phyloP scores from a whole-genome alignment of 2,888 invertebrate genomes.

The Spodoptera exigua region DNA sequence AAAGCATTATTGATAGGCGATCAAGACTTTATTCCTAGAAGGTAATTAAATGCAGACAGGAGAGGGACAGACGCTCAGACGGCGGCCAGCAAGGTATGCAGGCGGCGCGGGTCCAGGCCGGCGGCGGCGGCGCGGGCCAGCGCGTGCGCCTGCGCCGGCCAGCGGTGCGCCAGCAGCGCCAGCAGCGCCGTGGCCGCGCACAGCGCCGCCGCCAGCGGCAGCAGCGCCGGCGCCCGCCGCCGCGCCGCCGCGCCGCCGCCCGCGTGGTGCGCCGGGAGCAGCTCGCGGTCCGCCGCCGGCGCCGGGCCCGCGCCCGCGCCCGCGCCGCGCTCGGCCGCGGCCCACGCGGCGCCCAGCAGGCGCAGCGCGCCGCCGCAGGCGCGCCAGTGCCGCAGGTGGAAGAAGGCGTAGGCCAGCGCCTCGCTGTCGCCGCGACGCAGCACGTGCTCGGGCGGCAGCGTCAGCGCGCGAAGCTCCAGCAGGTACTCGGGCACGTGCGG shows the following conservation, averaged over 20 bases:
- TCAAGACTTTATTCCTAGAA: conserved; percentile 22
- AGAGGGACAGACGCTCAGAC: conserved; percentile 31
- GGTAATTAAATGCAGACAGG: conserved; percentile 21
- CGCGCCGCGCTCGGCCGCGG: conserved; percentile 89
- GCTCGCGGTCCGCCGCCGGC: conserved; percentile 92
- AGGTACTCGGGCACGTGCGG: conserved; percentile 99
- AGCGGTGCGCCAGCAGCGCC: conserved; percentile 86
- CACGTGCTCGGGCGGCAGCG: conserved; percentile 98
- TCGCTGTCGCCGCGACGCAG: conserved; percentile 98
- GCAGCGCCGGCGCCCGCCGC: conserved; percentile 93
- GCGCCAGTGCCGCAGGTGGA: conserved; percentile 98
- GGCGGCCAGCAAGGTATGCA: conserved; percentile 64
- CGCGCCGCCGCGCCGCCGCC: conserved; percentile 95
- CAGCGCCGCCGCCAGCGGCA: conserved; percentile 96
- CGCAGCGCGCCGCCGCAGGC: conserved; percentile 98
- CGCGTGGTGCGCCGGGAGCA: conserved; percentile 96
- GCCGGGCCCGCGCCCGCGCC: conserved; percentile 95
- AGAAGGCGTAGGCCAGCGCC: conserved; percentile 98
- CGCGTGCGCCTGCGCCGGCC: conserved; percentile 66
- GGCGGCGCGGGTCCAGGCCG: conserved; percentile 59
- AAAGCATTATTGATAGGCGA: not conserved
- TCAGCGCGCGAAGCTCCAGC: conserved; percentile 97
- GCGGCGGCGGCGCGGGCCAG: conserved; percentile 59
- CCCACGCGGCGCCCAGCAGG: conserved; percentile 96
- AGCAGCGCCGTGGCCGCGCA: conserved; percentile 92